Evolutionary conservation across 2,797 vertebrate species (phyloP), one percentile per base, ranked within the genome.

Genomic region (Sternotherus odoratus): DNA sequence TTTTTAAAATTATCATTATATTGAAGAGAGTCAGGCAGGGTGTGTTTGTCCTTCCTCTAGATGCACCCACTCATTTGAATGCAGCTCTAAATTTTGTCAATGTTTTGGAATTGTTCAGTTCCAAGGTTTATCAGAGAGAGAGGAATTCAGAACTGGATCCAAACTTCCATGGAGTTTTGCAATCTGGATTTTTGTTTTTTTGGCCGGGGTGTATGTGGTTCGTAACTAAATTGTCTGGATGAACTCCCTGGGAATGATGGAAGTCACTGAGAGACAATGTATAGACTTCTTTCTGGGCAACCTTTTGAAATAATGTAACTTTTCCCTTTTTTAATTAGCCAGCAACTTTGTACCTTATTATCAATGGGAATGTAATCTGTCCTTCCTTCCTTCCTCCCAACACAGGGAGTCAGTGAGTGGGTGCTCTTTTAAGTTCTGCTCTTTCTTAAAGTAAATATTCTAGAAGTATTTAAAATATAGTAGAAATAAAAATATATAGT

Each of bases 1-100:
- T 54, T 53, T 79, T 17, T 94, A 23, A 6, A 36, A 94, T 96
- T 85, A 26, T 69, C 19, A 60, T 54, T 77, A 91, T 83, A 90
- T 93, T 9, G 26, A 19, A 53, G 79, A 43, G 57, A 3, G 90
- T 87, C 95, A 92, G 91, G 82, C 26, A 26, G 26, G 54, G 56
- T 30, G 63, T 43, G 43, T 2, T 2, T 74, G 91, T 90, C 17
- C 79, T 95, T 96, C 69, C 80, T 78, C 83, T 19, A 53, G 83
- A 79, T 0, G 1, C 66, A 85, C 49, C 51, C 50, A 72, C 81
- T 48, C 7, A 60, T 72, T 75, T 78, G 79, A 78, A 82, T 11
- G 5, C 74, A 85, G 30, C 75, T 56, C 75, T 33, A 3, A 57
- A 82, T 26, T 69, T 49, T 66, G 83, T 11, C 77, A 43, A 79